Evolutionary conservation across 92 coral and sea anemone genomes (phyloP).

Genomic region (Zoanthus gigantus): DNA sequence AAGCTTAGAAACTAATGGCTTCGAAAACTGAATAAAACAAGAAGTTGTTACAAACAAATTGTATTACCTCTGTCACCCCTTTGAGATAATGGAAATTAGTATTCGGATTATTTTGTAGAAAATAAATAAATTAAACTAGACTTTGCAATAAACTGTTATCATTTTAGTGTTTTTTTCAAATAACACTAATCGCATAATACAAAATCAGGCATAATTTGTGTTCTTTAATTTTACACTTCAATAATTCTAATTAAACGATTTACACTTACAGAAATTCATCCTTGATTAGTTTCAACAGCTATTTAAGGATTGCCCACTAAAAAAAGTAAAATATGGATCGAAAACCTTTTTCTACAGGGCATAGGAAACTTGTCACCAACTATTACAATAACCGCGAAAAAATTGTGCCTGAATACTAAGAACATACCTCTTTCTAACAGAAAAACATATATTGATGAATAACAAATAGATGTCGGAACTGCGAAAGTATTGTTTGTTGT

Average conservation of each 20-base stretch:
- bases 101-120: background rate
- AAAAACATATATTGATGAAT: background rate
- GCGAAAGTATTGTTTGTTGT: slow-evolving; percentile 30
- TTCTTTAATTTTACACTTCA: slow-evolving; percentile 61
- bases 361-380: background rate
- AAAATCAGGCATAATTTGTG: slow-evolving; percentile 27
- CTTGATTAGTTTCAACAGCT: background rate
- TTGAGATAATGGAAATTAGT: no score
- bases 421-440: slow-evolving; percentile 9
- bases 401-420: background rate
- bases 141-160: background rate
- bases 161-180: background rate
- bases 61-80: no score
- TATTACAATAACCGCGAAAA: background rate
- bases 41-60: no score
- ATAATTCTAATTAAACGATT: slow-evolving; percentile 56
- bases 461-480: slow-evolving; percentile 35
- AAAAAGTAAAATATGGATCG: background rate
- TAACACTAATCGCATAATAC: background rate
- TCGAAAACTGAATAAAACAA: no score
- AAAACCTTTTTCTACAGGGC: background rate
- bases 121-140: slow-evolving; percentile 6
- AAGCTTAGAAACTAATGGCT: no score
- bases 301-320: background rate
- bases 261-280: slow-evolving; percentile 17